Evolutionary conservation across 2,113 vertebrate genomes (phyloP).

Genomic region (Ramphastos sulfuratus): DNA sequence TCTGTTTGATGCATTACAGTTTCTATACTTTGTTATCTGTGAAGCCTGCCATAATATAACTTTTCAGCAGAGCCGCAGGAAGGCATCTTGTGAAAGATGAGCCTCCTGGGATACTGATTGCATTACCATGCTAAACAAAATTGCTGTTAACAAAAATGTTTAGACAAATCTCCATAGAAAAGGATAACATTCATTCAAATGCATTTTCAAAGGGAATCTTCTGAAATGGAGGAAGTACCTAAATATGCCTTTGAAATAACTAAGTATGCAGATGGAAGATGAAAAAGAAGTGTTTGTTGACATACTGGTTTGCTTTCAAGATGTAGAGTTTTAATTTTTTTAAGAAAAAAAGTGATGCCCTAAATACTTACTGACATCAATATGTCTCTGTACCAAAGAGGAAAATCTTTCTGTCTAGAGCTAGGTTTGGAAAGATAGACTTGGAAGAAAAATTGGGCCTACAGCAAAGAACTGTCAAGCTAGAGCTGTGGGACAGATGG

Average conservation of each 20-base stretch:
- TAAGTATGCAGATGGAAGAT: not conserved
- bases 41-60: not conserved
- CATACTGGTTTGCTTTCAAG: not conserved
- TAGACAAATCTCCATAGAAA: not conserved
- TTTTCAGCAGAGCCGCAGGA: slow-evolving; percentile 1
- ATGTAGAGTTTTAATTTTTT: not conserved
- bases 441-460: not conserved
- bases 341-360: not conserved
- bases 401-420: not conserved
- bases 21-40: slow-evolving; percentile 10
- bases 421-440: not conserved
- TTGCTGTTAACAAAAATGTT: slow-evolving; percentile 47
- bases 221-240: not conserved
- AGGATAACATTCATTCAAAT: not conserved
- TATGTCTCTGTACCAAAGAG: not conserved
- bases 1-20: not conserved
- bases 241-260: slow-evolving; percentile 20
- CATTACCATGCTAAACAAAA: slow-evolving; percentile 47
- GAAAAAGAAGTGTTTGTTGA: not conserved
- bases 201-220: slow-evolving; percentile 14
- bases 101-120: slow-evolving; percentile 9
- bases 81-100: slow-evolving; percentile 24
- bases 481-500: not conserved
- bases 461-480: not conserved
- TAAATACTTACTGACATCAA: not conserved